A percentile compares a stretch with the other conserved stretches of the same genome.
phyloP scores from a whole-genome alignment of 2,888 invertebrate species.

The Zhuqinia jingwanae region DNA sequence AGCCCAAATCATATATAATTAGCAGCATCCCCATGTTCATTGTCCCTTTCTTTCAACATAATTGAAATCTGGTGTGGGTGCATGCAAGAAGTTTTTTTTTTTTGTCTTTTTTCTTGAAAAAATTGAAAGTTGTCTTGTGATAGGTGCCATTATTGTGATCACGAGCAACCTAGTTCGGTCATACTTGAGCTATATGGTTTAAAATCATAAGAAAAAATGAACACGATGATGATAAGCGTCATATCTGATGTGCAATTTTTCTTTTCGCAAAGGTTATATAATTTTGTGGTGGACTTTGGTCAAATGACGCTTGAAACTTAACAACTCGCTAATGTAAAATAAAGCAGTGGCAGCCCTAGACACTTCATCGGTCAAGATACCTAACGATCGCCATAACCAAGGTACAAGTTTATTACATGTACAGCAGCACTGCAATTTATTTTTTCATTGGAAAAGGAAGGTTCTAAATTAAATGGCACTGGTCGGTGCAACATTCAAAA shows the following conservation, averaged over 20 bases:
- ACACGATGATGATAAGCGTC: too few species aligned
- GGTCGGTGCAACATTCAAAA: not conserved
- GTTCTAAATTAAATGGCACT: slow-evolving; percentile 30
- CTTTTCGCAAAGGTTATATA: too few species aligned
- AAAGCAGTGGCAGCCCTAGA: not conserved
- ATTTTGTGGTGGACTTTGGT: not conserved
- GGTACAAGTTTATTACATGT: not conserved
- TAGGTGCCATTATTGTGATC: slow-evolving; percentile 7
- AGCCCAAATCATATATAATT: not conserved
- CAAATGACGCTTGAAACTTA: slow-evolving; percentile 41
- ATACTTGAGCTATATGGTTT: not conserved
- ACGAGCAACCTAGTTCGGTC: not conserved
- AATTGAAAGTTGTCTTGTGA: slow-evolving; percentile 38
- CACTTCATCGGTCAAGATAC: not conserved
- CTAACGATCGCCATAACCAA: not conserved
- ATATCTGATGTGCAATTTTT: too few species aligned
- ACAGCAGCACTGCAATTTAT: not conserved
- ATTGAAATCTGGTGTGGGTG: too few species aligned
- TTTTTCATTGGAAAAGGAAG: slow-evolving; percentile 19
- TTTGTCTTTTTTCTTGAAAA: slow-evolving; percentile 16
- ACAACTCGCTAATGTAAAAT: not conserved
- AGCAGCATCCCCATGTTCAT: not conserved
- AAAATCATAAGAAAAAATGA: too few species aligned
- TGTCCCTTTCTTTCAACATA: too few species aligned
- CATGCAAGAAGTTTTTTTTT: too few species aligned